Base-by-base conservation (phyloP, 2,113 vertebrate genomes). In the Cochlearius cochlearius region DNA sequence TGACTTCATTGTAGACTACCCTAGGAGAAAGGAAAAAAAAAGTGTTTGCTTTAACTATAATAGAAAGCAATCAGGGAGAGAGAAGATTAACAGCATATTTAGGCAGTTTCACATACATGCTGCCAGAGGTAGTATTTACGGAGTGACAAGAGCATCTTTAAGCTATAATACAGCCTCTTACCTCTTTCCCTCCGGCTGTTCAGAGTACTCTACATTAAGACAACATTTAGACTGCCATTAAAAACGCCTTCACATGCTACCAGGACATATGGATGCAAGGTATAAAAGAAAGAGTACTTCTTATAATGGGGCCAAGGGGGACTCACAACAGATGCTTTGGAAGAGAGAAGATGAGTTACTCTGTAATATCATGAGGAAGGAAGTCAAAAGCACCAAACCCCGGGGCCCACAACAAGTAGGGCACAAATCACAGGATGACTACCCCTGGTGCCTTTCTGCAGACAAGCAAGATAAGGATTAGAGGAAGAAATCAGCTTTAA, bases 1-100 rank as follows among this genome's bases (percentile, higher is more conserved):
- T 98, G 71, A 99, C 99, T 97, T 99, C 99, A 52, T 99, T 99
- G 97, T 99, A 99, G 66, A 99, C 98, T 20, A 99, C 99, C 99
- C 99, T 99, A 62, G 86, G 71, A 97, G 88, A 60, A 56, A 88
- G 30, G 87, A 56, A 53, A 84, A 55, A 15, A 43, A 10, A 19
- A 27, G 29, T 8, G 13, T 38, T 76, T 56, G 18, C 45, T 43
- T 43, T 43, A 43, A 43, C 41, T 43, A 43, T 43, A 43, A 43
- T 82, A 47, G 18, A 66, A 83, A 71, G n/a, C 36, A 52, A 9
- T 7, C 19, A 68, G 5, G 18, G 19, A 47, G 20, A 63, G 56
- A 74, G 68, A 15, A 34, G 45, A 58, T 39, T 32, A 50, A 47
- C 30, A 80, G 55, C 21, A 1, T 22, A 4, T 43, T 78, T 30